Evolutionary conservation across 2,113 vertebrate genomes (phyloP).

Genomic region (Elephas maximus): DNA sequence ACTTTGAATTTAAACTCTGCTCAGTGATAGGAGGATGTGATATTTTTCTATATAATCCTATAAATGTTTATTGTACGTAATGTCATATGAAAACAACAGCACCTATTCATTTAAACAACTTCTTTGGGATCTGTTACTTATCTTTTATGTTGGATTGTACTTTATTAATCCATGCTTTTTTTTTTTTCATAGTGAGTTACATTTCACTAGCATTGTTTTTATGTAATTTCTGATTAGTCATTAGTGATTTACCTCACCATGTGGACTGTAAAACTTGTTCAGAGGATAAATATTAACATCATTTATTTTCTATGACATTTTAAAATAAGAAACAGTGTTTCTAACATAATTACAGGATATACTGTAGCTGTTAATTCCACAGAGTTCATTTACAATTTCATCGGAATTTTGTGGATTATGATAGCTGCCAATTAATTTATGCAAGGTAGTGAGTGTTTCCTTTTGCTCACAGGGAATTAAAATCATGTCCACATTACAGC

Average conservation of each 20-base stretch:
- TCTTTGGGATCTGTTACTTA: not conserved
- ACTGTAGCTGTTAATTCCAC: slow-evolving; percentile 72
- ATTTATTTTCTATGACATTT: slow-evolving; percentile 67
- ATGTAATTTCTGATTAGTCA: not conserved
- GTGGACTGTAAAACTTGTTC: not conserved
- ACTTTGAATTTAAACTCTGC: not conserved
- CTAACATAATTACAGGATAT: slow-evolving; percentile 13
- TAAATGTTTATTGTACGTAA: not conserved
- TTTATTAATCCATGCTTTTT: not conserved
- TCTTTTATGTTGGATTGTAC: not conserved
- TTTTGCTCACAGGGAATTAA: slow-evolving; percentile 62
- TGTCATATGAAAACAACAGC: not conserved
- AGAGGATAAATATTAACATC: slow-evolving; percentile 56
- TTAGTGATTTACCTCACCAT: slow-evolving; percentile 54
- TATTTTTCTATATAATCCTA: not conserved
- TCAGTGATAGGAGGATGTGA: not conserved
- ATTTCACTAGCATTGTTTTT: not conserved
- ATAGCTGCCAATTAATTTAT: slow-evolving; percentile 77
- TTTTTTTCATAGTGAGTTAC: not conserved
- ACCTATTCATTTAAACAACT: not conserved
- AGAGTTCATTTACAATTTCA: slow-evolving; percentile 73
- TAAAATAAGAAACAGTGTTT: slow-evolving; percentile 53
- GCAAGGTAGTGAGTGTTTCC: not conserved
- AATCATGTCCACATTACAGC: slow-evolving; percentile 13
- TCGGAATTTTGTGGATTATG: slow-evolving; percentile 61